These are phyloP conservation scores for Pteria penguin DNA, from an alignment of 2,888 invertebrate species.

Conservation along the genomic window DNA sequence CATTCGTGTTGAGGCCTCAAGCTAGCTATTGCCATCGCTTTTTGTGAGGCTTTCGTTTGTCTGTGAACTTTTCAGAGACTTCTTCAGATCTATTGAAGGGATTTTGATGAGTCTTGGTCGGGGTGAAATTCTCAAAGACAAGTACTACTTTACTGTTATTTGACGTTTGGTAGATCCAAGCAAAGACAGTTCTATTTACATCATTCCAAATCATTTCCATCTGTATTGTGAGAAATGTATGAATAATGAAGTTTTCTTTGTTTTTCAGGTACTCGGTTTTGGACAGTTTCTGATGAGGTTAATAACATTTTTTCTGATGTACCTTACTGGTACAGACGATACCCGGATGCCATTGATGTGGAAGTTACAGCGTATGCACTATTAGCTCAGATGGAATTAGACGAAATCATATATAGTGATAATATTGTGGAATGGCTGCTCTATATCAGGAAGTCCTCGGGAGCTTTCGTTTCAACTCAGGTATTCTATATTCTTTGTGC, in stretches of 20 bases:
- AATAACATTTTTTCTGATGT: slow-evolving; percentile 31
- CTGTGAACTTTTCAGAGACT: no score
- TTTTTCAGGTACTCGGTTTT: slow-evolving; percentile 54
- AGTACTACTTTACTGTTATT: no score
- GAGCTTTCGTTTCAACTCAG: slow-evolving; percentile 71
- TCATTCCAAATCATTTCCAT: no score
- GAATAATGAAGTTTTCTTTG: not conserved
- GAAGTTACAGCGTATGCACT: slow-evolving; percentile 72
- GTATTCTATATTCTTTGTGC: slow-evolving; percentile 40
- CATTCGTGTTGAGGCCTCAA: no score
- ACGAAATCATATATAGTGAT: slow-evolving; percentile 56
- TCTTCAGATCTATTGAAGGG: no score
- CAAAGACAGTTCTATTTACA: no score
- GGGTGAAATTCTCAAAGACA: no score
- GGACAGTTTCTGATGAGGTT: slow-evolving; percentile 49
- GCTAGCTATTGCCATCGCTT: no score
- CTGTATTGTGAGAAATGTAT: no score
- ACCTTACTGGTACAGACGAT: slow-evolving; percentile 57
- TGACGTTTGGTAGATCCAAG: no score
- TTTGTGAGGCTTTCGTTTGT: no score
- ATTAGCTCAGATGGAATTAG: slow-evolving; percentile 62
- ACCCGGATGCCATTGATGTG: slow-evolving; percentile 59
- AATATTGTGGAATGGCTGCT: slow-evolving; percentile 68
- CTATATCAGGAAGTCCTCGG: slow-evolving; percentile 60
- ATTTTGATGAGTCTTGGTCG: no score